Percentiles rank a stretch among this genome's conserved stretches.
Evolutionary conservation across 2,113 vertebrate species (phyloP).

Genomic region (Verasper variegatus): DNA sequence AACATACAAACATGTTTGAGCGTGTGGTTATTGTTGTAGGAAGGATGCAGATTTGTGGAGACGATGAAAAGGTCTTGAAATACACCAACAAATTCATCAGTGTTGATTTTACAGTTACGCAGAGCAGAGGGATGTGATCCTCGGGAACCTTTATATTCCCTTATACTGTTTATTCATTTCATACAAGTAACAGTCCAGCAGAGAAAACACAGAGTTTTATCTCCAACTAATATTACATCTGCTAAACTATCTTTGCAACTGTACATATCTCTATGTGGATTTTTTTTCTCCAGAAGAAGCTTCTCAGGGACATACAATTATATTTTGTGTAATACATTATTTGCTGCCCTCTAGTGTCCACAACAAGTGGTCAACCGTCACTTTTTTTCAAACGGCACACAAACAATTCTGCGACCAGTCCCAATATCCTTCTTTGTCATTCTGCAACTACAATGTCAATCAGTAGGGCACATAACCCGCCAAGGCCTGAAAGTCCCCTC

Average conservation of each 20-base stretch:
- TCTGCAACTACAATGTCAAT: too few species aligned
- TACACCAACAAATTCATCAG: not conserved
- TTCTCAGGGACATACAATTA: not conserved
- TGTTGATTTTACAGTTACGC: not conserved
- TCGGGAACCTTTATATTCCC: not conserved
- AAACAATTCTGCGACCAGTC: not conserved
- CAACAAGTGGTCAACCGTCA: not conserved
- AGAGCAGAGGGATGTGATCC: not conserved
- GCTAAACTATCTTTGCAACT: not conserved
- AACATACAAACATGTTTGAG: not conserved
- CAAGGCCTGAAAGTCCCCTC: too few species aligned
- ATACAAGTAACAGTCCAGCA: too few species aligned
- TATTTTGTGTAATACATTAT: conserved; percentile 14
- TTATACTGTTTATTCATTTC: not conserved
- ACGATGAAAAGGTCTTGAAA: not conserved
- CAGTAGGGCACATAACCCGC: too few species aligned
- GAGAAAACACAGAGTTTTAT: too few species aligned
- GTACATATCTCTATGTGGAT: not conserved
- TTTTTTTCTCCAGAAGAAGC: not conserved
- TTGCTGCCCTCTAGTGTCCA: conserved; percentile 79
- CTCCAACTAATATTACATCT: not conserved
- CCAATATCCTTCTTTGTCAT: too few species aligned
- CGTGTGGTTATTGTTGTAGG: not conserved
- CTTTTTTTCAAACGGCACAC: not conserved
- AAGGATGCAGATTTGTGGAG: not conserved